A percentile compares a stretch with the other conserved stretches of the same genome.
Evolutionary conservation across 1,140 invertebrate genomes (phyloP).

Genomic region (Lepidurus packardi): DNA sequence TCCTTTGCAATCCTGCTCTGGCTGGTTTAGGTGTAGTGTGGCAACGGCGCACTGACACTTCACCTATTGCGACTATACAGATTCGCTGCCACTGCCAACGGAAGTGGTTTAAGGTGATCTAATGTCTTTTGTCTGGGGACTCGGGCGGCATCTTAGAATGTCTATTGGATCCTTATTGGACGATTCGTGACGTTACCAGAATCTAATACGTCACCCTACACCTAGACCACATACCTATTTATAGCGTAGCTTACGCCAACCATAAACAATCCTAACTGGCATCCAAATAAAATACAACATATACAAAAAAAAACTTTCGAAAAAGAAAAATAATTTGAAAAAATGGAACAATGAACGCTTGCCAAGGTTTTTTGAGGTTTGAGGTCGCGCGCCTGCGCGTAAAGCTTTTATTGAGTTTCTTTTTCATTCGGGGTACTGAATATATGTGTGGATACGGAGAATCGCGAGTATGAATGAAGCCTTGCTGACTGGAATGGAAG

Average conservation of each 20-base stretch:
- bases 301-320: too few relatives aligned
- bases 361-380: too few relatives aligned
- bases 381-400: too few relatives aligned
- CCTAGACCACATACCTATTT: neutral
- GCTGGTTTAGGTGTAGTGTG: neutral
- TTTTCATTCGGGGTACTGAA: too few relatives aligned
- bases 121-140: neutral
- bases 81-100: neutral
- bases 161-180: neutral
- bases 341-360: too few relatives aligned
- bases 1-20: neutral
- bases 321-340: too few relatives aligned
- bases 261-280: neutral
- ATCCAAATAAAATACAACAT: too few relatives aligned
- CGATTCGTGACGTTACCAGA: neutral
- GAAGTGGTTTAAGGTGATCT: neutral
- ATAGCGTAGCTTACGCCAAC: neutral
- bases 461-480: too few relatives aligned
- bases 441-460: too few relatives aligned
- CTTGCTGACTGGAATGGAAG: too few relatives aligned
- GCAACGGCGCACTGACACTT: neutral
- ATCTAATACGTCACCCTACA: neutral
- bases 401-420: too few relatives aligned
- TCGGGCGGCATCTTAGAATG: neutral
- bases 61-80: neutral